phyloP scores from a whole-genome alignment of 2,888 invertebrate genomes.

The Rhogogaster chlorosoma region DNA sequence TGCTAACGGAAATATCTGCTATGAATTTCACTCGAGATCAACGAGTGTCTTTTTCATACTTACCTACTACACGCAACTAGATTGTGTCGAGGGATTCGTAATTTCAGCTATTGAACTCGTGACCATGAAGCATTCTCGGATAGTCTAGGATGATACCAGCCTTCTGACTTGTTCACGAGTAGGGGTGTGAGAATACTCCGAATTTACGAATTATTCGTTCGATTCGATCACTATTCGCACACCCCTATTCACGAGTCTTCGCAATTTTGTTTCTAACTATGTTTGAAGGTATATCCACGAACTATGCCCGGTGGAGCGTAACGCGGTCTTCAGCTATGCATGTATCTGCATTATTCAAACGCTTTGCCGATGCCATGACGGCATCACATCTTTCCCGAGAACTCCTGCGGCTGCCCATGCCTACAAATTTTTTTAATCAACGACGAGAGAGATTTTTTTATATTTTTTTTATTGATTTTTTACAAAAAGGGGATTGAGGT shows the following conservation, averaged over 20 bases:
- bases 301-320: neutral
- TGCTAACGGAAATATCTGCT: neutral
- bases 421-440: neutral
- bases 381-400: slow-evolving; percentile 14
- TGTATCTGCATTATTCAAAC: slow-evolving; percentile 34
- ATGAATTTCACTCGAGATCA: slow-evolving; percentile 2
- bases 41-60: slow-evolving; percentile 53
- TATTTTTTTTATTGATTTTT: neutral
- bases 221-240: no score
- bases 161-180: neutral
- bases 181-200: no score
- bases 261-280: slow-evolving; percentile 18
- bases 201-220: no score
- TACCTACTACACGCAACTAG: neutral
- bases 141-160: slow-evolving; percentile 55
- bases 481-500: neutral
- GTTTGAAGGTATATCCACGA: neutral
- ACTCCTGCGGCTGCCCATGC: neutral
- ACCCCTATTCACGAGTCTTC: no score
- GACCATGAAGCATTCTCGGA: slow-evolving; percentile 53
- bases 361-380: neutral
- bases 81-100: slow-evolving; percentile 57
- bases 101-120: slow-evolving; percentile 60
- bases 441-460: neutral
- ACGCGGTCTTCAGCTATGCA: neutral